Percentiles rank a stretch among this genome's conserved stretches.
These are phyloP conservation scores for Pluvialis apricaria DNA, from an alignment of 2,113 vertebrate species.

Conservation along the genomic window DNA sequence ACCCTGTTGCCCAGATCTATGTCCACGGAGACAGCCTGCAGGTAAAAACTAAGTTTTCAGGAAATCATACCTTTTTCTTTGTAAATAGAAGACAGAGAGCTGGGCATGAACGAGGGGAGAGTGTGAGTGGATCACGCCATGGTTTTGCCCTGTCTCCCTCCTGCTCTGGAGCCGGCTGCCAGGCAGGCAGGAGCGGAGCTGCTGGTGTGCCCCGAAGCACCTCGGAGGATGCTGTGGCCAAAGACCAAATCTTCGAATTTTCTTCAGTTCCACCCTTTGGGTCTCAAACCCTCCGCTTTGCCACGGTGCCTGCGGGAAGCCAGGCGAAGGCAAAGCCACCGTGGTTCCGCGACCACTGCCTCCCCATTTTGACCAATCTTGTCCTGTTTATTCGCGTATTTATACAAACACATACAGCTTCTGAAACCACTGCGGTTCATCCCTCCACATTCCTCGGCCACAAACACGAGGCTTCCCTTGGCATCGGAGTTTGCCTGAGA, in stretches of 20 bases:
- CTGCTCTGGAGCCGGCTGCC: background rate
- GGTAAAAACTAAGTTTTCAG: conserved; percentile 63
- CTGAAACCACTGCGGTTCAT: background rate
- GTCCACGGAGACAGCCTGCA: conserved; percentile 96
- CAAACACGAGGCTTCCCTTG: background rate
- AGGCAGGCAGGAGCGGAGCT: background rate
- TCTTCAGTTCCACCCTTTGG: background rate
- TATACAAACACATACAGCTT: background rate
- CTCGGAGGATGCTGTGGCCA: background rate
- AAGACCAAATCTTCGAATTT: background rate
- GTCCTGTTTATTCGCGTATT: background rate
- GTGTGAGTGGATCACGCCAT: accelerated
- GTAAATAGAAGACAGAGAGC: background rate
- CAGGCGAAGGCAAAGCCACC: background rate
- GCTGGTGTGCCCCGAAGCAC: background rate
- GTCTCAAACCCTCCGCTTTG: background rate
- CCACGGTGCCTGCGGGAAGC: background rate
- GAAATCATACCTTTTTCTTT: background rate
- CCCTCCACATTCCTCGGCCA: background rate
- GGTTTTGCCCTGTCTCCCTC: background rate
- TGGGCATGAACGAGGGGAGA: background rate
- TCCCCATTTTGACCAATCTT: background rate
- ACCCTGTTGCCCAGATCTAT: conserved; percentile 91
- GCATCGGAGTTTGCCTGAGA: background rate
- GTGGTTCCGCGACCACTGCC: background rate